These are phyloP conservation scores for Brachionus paranguensis DNA, from an alignment of 1,140 invertebrate genomes.

Conservation along the genomic window DNA sequence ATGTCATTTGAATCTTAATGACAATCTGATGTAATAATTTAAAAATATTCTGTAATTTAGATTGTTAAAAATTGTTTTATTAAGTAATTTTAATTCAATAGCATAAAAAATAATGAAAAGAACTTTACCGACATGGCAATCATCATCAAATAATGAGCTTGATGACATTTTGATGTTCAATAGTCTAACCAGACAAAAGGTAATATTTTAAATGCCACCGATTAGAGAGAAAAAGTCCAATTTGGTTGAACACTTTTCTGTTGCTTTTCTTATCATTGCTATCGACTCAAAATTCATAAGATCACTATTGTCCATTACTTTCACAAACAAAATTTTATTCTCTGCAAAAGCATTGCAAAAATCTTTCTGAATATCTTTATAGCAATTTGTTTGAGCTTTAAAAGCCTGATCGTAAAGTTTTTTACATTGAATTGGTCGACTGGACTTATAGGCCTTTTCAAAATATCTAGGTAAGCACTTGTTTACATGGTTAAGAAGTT, in stretches of 20 bases:
- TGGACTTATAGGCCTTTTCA: neutral
- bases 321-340: slow-evolving; percentile 16
- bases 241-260: neutral
- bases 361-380: slow-evolving; percentile 14
- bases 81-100: too few relatives aligned
- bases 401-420: slow-evolving; percentile 17
- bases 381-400: slow-evolving; percentile 22
- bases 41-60: too few relatives aligned
- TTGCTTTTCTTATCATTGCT: neutral
- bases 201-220: neutral
- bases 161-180: neutral
- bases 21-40: too few relatives aligned
- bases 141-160: neutral
- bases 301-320: slow-evolving; percentile 37
- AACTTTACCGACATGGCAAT: neutral
- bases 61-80: too few relatives aligned
- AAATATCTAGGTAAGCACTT: slow-evolving; percentile 24
- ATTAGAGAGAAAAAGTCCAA: neutral
- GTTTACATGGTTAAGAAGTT: slow-evolving; percentile 7
- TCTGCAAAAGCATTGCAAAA: slow-evolving; percentile 11
- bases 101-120: neutral
- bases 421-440: neutral
- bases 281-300: slow-evolving; percentile 36
- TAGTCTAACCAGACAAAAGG: neutral
- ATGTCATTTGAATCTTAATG: neutral